Percentiles rank a stretch among this genome's conserved stretches.
phyloP scores from a whole-genome alignment of 2,888 invertebrate species.

The Spodoptera picta region DNA sequence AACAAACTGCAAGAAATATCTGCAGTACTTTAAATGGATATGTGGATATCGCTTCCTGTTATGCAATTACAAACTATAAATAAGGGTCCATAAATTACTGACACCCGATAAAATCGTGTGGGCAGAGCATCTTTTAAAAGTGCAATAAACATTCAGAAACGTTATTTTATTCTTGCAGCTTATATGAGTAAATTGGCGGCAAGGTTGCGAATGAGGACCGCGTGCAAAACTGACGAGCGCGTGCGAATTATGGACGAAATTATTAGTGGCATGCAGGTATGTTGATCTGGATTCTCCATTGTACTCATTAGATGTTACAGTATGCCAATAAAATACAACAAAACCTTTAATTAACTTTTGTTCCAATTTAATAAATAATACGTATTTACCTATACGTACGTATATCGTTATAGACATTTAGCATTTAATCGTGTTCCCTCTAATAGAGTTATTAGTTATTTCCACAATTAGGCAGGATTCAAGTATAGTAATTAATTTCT shows the following conservation, averaged over 20 bases:
- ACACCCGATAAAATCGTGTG: conserved; percentile 21
- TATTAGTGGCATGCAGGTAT: conserved; percentile 96
- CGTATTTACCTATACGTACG: too few relatives aligned
- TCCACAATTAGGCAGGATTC: too few relatives aligned
- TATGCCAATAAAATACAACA: background rate
- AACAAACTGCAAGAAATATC: too few relatives aligned
- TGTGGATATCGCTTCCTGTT: conserved; percentile 17
- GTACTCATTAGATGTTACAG: conserved; percentile 13
- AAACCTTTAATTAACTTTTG: too few relatives aligned
- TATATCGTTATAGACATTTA: too few relatives aligned
- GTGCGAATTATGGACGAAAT: conserved; percentile 98
- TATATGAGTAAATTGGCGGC: conserved; percentile 91
- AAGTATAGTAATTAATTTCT: too few relatives aligned
- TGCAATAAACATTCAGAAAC: conserved; percentile 17
- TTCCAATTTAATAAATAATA: too few relatives aligned
- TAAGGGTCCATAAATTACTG: conserved; percentile 24
- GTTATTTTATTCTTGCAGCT: conserved; percentile 74
- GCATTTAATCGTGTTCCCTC: too few relatives aligned
- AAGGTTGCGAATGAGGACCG: conserved; percentile 92
- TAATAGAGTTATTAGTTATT: too few relatives aligned
- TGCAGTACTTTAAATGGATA: too few relatives aligned
- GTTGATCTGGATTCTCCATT: conserved; percentile 69
- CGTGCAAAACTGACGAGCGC: conserved; percentile 95
- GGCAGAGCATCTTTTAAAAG: conserved; percentile 23
- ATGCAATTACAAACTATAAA: conserved; percentile 28